These are phyloP conservation scores for Ischnus inquisitorius DNA, from an alignment of 2,888 invertebrate genomes.

Conservation along the genomic window DNA sequence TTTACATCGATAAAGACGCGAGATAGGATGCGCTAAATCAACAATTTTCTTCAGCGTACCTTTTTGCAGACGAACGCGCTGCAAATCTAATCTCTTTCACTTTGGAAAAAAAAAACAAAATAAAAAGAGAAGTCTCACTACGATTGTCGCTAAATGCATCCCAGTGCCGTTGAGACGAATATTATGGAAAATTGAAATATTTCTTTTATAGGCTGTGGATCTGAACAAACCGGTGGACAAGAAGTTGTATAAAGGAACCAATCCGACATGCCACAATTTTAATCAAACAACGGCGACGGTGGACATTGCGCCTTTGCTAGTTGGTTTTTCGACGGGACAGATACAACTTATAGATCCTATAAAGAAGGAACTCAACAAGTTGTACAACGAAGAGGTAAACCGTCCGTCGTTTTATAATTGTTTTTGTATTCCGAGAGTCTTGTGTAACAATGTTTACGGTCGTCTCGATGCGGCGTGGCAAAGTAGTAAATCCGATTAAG, in stretches of 20 bases:
- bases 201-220: constrained; percentile 93
- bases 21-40: constrained; percentile 32
- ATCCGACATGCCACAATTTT: constrained; percentile 99
- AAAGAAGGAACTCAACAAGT: constrained; percentile 97
- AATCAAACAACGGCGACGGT: constrained; percentile 93
- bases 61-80: neutral
- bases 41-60: constrained; percentile 27
- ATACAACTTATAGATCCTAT: constrained; percentile 99
- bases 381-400: constrained; percentile 98
- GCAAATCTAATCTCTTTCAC: neutral
- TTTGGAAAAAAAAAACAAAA: too few species aligned
- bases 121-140: too few species aligned
- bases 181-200: constrained; percentile 17
- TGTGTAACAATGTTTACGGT: neutral
- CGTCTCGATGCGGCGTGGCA: neutral
- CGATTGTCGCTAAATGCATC: neutral
- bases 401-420: too few species aligned
- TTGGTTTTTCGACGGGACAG: constrained; percentile 99
- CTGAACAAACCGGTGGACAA: constrained; percentile 99
- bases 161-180: neutral
- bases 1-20: constrained; percentile 16
- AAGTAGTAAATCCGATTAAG: constrained; percentile 43
- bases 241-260: constrained; percentile 99
- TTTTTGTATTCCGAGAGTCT: neutral
- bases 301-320: constrained; percentile 95